Conservation (phyloP, 2,113 vertebrate species). For the Machaerirhynchus nigripectus region DNA sequence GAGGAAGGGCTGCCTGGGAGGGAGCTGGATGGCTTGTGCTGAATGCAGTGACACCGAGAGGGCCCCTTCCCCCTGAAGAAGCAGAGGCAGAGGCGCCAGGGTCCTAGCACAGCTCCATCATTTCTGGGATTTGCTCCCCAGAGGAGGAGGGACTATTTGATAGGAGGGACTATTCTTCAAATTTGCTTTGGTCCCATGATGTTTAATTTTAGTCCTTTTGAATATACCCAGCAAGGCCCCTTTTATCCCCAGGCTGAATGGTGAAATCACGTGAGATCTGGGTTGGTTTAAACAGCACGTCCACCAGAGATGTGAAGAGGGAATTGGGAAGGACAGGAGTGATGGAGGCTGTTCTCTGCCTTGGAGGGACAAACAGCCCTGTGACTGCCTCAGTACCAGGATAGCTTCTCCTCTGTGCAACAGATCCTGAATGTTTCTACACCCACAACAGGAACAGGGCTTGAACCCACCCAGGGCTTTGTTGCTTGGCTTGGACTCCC, state of each 20-base stretch:
- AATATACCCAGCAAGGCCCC: background rate
- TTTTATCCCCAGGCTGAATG: background rate
- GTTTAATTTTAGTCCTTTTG: background rate
- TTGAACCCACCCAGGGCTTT: background rate
- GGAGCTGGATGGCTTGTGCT: background rate
- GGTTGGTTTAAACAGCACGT: background rate
- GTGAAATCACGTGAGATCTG: background rate
- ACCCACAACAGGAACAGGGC: fast-evolving
- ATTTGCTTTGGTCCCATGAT: background rate
- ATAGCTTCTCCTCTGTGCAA: background rate
- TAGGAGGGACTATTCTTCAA: background rate
- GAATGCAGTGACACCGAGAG: background rate
- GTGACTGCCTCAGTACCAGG: fast-evolving
- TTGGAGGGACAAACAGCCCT: background rate
- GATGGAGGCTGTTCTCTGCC: background rate
- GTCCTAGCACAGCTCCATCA: background rate
- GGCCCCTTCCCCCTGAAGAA: background rate
- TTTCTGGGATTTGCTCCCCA: background rate
- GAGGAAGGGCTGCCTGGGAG: background rate
- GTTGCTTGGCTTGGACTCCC: background rate
- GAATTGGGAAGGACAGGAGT: background rate
- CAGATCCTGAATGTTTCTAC: background rate
- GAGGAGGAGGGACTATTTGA: background rate
- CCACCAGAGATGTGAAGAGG: background rate
- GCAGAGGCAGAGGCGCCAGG: no score